Evolutionary conservation across 1,140 invertebrate species (phyloP).

Genomic region (Archivesica marissinica): DNA sequence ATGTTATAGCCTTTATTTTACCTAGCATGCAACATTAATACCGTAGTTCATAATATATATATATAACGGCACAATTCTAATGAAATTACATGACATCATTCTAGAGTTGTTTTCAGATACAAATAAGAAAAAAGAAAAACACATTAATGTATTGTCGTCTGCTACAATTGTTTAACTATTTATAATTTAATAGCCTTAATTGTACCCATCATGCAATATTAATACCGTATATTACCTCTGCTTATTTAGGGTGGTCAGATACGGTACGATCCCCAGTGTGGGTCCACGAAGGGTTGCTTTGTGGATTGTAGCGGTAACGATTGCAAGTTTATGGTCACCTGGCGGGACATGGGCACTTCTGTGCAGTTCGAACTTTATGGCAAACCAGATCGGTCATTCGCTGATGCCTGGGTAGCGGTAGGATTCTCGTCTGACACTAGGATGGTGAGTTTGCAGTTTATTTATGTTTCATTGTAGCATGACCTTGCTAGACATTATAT

Average conservation of each 20-base stretch:
- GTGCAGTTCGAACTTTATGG: constrained; percentile 65
- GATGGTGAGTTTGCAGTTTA: constrained; percentile 68
- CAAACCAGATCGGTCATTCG: constrained; percentile 13
- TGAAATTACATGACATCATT: no score
- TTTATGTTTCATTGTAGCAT: neutral
- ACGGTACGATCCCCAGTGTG: constrained; percentile 86
- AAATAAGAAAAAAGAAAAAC: no score
- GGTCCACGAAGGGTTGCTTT: constrained; percentile 91
- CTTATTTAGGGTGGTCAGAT: constrained; percentile 4
- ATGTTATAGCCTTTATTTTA: no score
- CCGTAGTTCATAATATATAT: no score
- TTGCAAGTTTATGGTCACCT: constrained; percentile 88
- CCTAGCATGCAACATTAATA: no score
- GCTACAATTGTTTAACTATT: no score
- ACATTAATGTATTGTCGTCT: no score
- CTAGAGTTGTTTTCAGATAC: no score
- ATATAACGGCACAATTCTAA: no score
- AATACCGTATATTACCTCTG: no score
- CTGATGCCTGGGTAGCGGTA: constrained; percentile 68
- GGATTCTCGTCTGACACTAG: constrained; percentile 67
- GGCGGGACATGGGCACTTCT: constrained; percentile 86
- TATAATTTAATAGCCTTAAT: no score
- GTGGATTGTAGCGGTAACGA: constrained; percentile 89
- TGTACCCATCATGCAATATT: no score
- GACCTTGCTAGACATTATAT: neutral